phyloP scores from a whole-genome alignment of 1,140 invertebrate species.

The Hormaphis cornu region DNA sequence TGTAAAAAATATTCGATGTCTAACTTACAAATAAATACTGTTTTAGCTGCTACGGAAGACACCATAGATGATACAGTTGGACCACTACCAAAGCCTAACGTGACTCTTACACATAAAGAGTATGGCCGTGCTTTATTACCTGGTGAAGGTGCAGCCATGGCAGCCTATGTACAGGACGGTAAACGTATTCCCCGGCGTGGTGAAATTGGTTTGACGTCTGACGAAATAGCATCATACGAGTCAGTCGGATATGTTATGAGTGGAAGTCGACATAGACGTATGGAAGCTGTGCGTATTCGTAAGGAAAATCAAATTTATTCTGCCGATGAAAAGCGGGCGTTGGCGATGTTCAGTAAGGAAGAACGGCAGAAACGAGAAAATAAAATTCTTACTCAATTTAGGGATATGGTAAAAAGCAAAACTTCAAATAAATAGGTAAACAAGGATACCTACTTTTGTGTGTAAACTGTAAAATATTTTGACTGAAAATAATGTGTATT shows the following conservation, averaged over 20 bases:
- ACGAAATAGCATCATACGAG: conserved; percentile 91
- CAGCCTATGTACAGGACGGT: conserved; percentile 95
- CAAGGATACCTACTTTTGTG: no score
- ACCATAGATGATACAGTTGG: conserved; percentile 56
- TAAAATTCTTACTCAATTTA: conserved; percentile 89
- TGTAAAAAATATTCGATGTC: not conserved
- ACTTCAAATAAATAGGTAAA: conserved; percentile 47
- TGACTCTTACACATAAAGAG: conserved; percentile 64
- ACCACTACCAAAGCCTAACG: conserved; percentile 58
- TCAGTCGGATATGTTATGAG: conserved; percentile 97
- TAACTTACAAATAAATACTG: conserved; percentile 35
- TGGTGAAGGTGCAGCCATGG: conserved; percentile 96
- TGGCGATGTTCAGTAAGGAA: conserved; percentile 97
- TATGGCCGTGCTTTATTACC: conserved; percentile 84
- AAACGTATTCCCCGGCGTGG: conserved; percentile 96
- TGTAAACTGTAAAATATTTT: no score
- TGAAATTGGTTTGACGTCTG: conserved; percentile 94
- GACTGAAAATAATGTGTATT: no score
- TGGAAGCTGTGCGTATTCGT: conserved; percentile 98
- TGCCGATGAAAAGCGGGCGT: conserved; percentile 94
- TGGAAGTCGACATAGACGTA: conserved; percentile 93
- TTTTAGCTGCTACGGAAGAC: conserved; percentile 43
- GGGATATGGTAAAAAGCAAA: conserved; percentile 75
- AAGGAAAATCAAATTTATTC: conserved; percentile 99
- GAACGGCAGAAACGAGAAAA: conserved; percentile 92